Base-by-base conservation (phyloP, 2,113 vertebrate species). In the Porphyrio hochstetteri region DNA sequence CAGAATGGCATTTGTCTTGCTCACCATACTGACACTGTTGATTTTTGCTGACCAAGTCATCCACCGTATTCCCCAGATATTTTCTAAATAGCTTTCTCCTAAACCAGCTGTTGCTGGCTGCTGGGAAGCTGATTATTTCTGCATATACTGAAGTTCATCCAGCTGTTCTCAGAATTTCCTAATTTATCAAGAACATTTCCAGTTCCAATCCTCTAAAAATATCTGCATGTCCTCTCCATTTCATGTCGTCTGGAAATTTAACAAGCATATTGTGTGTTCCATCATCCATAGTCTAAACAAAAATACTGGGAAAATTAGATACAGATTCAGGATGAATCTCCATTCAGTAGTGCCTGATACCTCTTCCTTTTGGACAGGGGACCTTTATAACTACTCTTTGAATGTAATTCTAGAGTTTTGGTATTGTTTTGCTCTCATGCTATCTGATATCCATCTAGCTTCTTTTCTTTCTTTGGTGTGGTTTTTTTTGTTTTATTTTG, bases 161-260 rank as follows among this genome's bases (percentile, higher is more conserved):
- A 95, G 79, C 55, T 88, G 59, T 82, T 94, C 59, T 88, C 57
- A 88, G 82, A 92, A 79, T 87, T 85, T 79, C 85, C 33, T 44
- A 19, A 5, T 87, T 93, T 69, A 69, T 88, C 75, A 82, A 56
- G 7, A 85, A 1, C n/a, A 33, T 80, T 85, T 93, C 86, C n/a
- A 74, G 46, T 74, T 80, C 55, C 59, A 88, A 2, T 50, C 15
- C 28, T 87, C 35, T 48, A 56, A 85, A 67, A 64, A 38, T 92
- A 50, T 78, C 27, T 81, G 35, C 14, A 57, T 21, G 4, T 6
- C 35, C 8, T 82, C 50, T 80, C 71, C 13, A 38, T 88, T 85
- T 85, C 44, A 69, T 23, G 28, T 69, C 44, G 40, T 60, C 63
- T 67, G 36, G 19, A 82, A n/a, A 67, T 89, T 91, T 91, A 77